Conservation (phyloP, 2,888 invertebrate genomes). For the Lissonota sp. region DNA sequence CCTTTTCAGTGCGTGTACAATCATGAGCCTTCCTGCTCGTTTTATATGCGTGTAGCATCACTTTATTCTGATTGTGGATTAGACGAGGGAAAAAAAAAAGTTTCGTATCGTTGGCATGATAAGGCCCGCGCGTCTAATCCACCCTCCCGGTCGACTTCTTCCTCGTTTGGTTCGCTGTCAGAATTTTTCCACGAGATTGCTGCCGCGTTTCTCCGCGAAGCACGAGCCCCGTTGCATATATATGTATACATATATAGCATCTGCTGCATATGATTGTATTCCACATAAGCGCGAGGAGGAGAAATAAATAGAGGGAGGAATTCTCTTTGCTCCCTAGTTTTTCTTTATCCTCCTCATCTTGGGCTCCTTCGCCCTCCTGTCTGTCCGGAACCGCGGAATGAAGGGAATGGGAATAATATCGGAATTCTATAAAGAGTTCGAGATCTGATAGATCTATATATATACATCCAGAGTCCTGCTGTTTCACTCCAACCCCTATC, state of each 20-base stretch:
- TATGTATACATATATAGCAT: slow-evolving; percentile 27
- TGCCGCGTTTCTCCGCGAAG: slow-evolving; percentile 35
- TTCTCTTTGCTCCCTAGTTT: slow-evolving; percentile 30
- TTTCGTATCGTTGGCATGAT: slow-evolving; percentile 66
- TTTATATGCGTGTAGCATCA: slow-evolving; percentile 36
- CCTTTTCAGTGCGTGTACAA: neutral
- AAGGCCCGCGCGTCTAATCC: slow-evolving; percentile 53
- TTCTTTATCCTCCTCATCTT: slow-evolving; percentile 39
- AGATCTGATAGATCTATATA: slow-evolving; percentile 21
- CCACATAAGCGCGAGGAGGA: neutral
- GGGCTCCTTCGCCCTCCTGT: neutral
- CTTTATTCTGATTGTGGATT: slow-evolving; percentile 10
- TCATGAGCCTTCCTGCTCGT: neutral
- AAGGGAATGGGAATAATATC: slow-evolving; percentile 50
- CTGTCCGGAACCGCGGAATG: slow-evolving; percentile 22
- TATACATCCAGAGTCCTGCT: slow-evolving; percentile 34
- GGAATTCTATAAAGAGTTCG: slow-evolving; percentile 54
- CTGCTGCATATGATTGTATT: slow-evolving; percentile 42
- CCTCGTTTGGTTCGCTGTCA: slow-evolving; percentile 8
- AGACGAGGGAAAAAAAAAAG: slow-evolving; percentile 40
- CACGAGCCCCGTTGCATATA: slow-evolving; percentile 39
- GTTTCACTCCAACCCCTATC: neutral
- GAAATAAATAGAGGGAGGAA: slow-evolving; percentile 5
- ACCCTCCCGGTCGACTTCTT: slow-evolving; percentile 20
- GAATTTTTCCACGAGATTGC: slow-evolving; percentile 56